Percentiles rank a stretch among this genome's conserved stretches.
phyloP scores from a whole-genome alignment of 2,888 invertebrate genomes.

The Chrysomela aeneicollis region DNA sequence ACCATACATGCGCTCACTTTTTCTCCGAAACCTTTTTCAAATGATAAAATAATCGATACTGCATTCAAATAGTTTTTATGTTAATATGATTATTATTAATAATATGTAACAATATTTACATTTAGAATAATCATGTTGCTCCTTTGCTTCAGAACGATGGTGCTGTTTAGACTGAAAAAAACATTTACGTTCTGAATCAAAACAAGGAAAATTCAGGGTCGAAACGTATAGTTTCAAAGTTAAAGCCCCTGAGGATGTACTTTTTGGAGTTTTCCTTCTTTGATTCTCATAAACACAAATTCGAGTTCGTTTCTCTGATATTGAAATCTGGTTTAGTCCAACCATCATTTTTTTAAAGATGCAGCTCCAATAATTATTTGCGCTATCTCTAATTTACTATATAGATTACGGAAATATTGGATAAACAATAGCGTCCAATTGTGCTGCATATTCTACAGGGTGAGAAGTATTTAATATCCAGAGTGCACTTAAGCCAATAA shows the following conservation, averaged over 20 bases:
- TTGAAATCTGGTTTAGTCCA: slow-evolving; percentile 7
- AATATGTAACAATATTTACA: slow-evolving; percentile 67
- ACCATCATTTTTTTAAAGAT: slow-evolving; percentile 35
- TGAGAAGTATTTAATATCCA: slow-evolving; percentile 1
- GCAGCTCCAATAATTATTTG: slow-evolving; percentile 49
- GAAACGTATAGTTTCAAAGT: too few relatives aligned
- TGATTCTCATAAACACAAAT: neutral
- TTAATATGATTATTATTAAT: slow-evolving; percentile 47
- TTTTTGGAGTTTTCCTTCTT: neutral
- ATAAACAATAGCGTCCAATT: slow-evolving; percentile 32
- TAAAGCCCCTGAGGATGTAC: too few relatives aligned
- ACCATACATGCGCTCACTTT: slow-evolving; percentile 52
- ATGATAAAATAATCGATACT: slow-evolving; percentile 40
- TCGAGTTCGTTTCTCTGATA: neutral
- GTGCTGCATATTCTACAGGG: slow-evolving; percentile 24
- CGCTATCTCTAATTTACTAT: slow-evolving; percentile 55
- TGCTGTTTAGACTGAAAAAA: slow-evolving; percentile 47
- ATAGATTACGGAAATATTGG: slow-evolving; percentile 48
- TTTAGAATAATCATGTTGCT: slow-evolving; percentile 64
- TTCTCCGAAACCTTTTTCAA: slow-evolving; percentile 44
- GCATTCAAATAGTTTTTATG: slow-evolving; percentile 45
- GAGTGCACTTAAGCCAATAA: neutral
- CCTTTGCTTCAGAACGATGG: slow-evolving; percentile 50
- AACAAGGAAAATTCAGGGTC: too few relatives aligned
- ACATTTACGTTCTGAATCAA: neutral